Percentiles rank a stretch among this genome's conserved stretches.
Evolutionary conservation across 1,140 invertebrate genomes (phyloP).

Genomic region (Epicauta chinensis): DNA sequence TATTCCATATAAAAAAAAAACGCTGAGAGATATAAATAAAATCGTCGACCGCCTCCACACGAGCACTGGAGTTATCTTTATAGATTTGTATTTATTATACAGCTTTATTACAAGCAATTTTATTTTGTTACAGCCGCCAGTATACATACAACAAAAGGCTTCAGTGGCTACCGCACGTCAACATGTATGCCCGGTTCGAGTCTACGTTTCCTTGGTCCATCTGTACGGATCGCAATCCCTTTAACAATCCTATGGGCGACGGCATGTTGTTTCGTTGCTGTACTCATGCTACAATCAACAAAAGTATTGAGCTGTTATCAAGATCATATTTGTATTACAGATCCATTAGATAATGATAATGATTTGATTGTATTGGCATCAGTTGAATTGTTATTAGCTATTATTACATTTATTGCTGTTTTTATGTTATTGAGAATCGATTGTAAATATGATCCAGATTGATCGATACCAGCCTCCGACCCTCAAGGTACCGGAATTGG

Average conservation of each 20-base stretch:
- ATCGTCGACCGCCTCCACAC: too few species aligned
- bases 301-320: constrained; percentile 30
- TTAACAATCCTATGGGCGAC: constrained; percentile 46
- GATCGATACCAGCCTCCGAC: constrained; percentile 25
- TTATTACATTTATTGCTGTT: constrained; percentile 25
- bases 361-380: constrained; percentile 27
- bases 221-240: constrained; percentile 40
- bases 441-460: constrained; percentile 35
- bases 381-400: constrained; percentile 20
- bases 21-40: too few species aligned
- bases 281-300: constrained; percentile 44
- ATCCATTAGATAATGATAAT: constrained; percentile 11
- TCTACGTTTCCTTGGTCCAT: constrained; percentile 48
- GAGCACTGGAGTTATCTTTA: too few species aligned
- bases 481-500: constrained; percentile 21
- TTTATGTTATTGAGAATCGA: constrained; percentile 29
- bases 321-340: constrained; percentile 2
- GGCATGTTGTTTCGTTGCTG: constrained; percentile 44
- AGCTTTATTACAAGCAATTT: background rate
- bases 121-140: constrained; percentile 36
- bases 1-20: too few species aligned
- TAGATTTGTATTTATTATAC: too few species aligned
- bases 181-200: constrained; percentile 44
- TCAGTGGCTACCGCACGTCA: constrained; percentile 44
- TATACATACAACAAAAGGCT: constrained; percentile 43